phyloP scores from a whole-genome alignment of 2,888 invertebrate genomes.

The Liodrosophila aerea region DNA sequence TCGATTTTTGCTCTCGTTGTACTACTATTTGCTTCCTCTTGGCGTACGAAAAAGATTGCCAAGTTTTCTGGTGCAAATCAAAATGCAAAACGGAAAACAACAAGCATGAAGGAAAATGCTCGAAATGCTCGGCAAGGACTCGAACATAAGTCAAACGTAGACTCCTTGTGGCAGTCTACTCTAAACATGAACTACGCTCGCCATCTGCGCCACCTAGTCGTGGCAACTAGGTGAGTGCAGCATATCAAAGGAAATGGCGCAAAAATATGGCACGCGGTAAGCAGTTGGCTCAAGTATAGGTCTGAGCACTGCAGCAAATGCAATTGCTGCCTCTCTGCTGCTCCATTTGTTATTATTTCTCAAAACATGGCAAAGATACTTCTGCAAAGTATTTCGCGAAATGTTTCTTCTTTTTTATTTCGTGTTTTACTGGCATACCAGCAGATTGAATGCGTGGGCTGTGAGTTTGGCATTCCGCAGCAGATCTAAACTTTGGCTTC shows the following conservation, averaged over 20 bases:
- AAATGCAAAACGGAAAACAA: constrained; percentile 70
- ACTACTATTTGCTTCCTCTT: not conserved
- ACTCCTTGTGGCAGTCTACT: constrained; percentile 25
- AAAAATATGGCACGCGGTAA: constrained; percentile 79
- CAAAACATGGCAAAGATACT: constrained; percentile 43
- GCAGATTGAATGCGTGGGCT: constrained; percentile 47
- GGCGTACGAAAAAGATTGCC: constrained; percentile 52
- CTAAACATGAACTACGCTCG: constrained; percentile 12
- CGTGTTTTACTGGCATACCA: constrained; percentile 14
- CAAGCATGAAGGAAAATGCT: constrained; percentile 35
- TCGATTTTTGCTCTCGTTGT: constrained; percentile 25
- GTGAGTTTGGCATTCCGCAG: constrained; percentile 23
- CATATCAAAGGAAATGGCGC: constrained; percentile 71
- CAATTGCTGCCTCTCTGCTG: constrained; percentile 29
- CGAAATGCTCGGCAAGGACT: constrained; percentile 45
- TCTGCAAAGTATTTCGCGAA: constrained; percentile 42
- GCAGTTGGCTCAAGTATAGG: constrained; percentile 50
- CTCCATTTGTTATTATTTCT: constrained; percentile 10
- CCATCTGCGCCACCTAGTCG: constrained; percentile 13
- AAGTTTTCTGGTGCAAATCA: constrained; percentile 60
- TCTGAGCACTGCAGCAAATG: constrained; percentile 35
- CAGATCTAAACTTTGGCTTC: constrained; percentile 7
- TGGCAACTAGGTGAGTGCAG: constrained; percentile 69
- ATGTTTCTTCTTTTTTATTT: too few relatives aligned
- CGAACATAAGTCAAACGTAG: constrained; percentile 66